phyloP scores from a whole-genome alignment of 2,113 vertebrate species.

The Chloropsis cyanopogon region DNA sequence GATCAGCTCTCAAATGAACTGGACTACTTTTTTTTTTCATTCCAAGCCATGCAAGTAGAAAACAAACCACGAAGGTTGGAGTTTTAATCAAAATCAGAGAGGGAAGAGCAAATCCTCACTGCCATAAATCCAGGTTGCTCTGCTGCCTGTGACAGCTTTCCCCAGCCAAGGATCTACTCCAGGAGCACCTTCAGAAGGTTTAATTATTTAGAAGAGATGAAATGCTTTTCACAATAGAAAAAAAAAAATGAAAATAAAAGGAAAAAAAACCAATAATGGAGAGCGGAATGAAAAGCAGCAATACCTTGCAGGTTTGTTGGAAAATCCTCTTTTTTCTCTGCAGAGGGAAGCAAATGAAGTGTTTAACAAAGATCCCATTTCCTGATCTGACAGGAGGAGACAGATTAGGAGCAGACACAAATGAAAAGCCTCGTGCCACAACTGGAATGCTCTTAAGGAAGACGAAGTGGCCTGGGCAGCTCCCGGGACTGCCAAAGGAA shows the following conservation, averaged over 20 bases:
- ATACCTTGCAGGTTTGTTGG: not conserved
- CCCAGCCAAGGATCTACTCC: not conserved
- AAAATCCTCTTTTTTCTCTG: not conserved
- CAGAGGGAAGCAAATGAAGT: conserved; percentile 12
- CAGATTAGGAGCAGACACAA: conserved; percentile 63
- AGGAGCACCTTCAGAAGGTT: not conserved
- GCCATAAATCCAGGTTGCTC: not conserved
- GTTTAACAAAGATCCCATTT: conserved; percentile 61
- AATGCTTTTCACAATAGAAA: not conserved
- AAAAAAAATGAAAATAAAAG: not conserved
- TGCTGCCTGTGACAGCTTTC: not conserved
- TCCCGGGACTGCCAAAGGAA: conserved; percentile 48
- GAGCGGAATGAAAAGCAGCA: not conserved
- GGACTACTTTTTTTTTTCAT: not conserved
- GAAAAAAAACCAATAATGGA: not conserved
- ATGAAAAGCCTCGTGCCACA: conserved; percentile 57
- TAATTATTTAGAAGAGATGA: not conserved
- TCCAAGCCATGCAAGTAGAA: not conserved
- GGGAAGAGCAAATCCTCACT: not conserved
- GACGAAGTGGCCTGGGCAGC: conserved; percentile 50
- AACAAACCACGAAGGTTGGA: not conserved
- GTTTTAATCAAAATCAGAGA: not conserved
- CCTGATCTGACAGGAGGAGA: conserved; percentile 66
- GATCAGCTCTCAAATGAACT: not conserved
- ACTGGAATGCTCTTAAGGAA: conserved; percentile 63